Conservation (phyloP, 2,888 invertebrate genomes). For the Brenthis daphne region DNA sequence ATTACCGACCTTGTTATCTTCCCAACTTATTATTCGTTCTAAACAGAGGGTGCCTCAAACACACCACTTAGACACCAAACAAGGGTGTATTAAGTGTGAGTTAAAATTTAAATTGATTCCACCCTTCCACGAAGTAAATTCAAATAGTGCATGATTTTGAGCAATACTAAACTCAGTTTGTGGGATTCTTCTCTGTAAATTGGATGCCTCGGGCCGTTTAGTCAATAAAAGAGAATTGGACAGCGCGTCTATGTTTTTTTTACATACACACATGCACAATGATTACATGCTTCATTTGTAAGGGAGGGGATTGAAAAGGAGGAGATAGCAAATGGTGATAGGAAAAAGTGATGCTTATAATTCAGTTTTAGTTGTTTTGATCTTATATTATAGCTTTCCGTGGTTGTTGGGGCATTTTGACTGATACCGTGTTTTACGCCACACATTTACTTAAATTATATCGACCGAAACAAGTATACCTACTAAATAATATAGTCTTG, state of each 20-base stretch:
- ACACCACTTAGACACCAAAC: slow-evolving; percentile 82
- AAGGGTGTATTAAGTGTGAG: slow-evolving; percentile 82
- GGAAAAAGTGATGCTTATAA: neutral
- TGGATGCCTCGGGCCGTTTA: slow-evolving; percentile 77
- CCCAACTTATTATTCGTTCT: slow-evolving; percentile 75
- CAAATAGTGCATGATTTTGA: slow-evolving; percentile 80
- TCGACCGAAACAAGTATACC: no score
- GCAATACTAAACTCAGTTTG: slow-evolving; percentile 68
- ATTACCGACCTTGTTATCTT: slow-evolving; percentile 69
- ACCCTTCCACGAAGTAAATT: slow-evolving; percentile 75
- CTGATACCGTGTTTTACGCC: no score
- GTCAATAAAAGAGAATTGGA: slow-evolving; percentile 61
- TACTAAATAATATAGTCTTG: no score
- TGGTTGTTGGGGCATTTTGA: no score
- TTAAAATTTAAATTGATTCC: slow-evolving; percentile 83
- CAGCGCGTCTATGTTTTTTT: slow-evolving; percentile 47
- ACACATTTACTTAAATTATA: no score
- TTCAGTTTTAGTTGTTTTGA: neutral
- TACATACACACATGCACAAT: slow-evolving; percentile 51
- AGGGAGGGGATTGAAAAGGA: slow-evolving; percentile 44
- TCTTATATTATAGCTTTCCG: no score
- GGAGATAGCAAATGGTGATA: neutral
- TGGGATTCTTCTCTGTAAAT: slow-evolving; percentile 80
- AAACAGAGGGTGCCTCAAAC: slow-evolving; percentile 80
- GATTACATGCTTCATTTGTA: slow-evolving; percentile 70